Conservation (phyloP, 2,888 invertebrate genomes). For the Tachina lurida region DNA sequence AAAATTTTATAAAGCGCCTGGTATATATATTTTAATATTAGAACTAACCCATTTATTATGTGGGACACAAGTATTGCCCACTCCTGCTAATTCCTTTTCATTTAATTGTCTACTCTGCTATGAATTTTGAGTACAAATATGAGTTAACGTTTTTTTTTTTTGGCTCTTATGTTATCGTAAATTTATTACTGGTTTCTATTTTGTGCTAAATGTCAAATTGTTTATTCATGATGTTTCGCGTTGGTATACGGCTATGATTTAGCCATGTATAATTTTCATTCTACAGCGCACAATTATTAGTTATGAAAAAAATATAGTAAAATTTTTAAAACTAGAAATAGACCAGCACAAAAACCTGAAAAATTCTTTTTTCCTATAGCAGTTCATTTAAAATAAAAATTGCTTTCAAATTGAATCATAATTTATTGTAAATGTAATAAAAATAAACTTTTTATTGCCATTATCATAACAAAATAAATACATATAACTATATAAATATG, state of each 20-base stretch:
- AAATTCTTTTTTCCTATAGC: conserved; percentile 10
- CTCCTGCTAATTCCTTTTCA: conserved; percentile 3
- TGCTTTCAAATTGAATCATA: conserved; percentile 17
- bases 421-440: conserved; percentile 36
- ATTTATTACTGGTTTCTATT: conserved; percentile 53
- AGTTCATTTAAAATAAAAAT: conserved; percentile 22
- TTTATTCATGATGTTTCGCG: conserved; percentile 59
- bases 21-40: too few relatives aligned
- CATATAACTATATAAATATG: conserved; percentile 11
- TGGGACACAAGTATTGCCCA: not conserved
- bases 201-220: conserved; percentile 60
- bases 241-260: conserved; percentile 23
- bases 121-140: conserved; percentile 30
- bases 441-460: conserved; percentile 9
- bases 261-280: not conserved
- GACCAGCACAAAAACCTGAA: conserved; percentile 2
- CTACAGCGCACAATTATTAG: conserved; percentile 27
- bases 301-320: not conserved
- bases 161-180: not conserved
- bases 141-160: conserved; percentile 29
- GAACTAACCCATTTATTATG: not conserved
- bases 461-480: not conserved
- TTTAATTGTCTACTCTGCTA: conserved; percentile 15
- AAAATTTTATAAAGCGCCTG: too few relatives aligned
- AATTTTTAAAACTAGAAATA: not conserved